Conservation (phyloP, 2,113 vertebrate species). For the Salvator merianae region DNA sequence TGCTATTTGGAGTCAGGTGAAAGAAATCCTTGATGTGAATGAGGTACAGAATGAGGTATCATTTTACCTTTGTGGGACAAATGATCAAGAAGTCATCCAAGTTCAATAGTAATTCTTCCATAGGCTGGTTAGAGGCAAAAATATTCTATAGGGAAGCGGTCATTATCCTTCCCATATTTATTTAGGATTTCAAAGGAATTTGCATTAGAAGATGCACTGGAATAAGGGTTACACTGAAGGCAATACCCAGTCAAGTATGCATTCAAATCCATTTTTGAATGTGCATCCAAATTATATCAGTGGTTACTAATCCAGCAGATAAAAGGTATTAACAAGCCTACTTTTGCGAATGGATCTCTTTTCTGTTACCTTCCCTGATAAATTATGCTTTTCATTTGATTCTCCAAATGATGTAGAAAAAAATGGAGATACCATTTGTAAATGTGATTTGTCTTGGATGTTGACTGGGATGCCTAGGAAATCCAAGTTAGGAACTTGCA, state of each 20-base stretch:
- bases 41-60: not conserved
- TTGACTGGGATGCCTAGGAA: not conserved
- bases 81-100: not conserved
- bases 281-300: not conserved
- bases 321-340: not conserved
- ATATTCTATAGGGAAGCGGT: not conserved
- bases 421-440: not conserved
- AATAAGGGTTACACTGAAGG: not conserved
- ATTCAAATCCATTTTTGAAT: not conserved
- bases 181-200: not conserved
- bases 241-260: not conserved
- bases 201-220: not conserved
- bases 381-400: not conserved
- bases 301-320: not conserved
- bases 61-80: not conserved
- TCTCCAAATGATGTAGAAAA: not conserved
- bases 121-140: not conserved
- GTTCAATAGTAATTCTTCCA: not conserved
- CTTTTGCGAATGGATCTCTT: not conserved
- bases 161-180: not conserved
- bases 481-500: too few relatives aligned
- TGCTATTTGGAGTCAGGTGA: not conserved
- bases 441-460: not conserved
- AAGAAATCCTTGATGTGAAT: not conserved
- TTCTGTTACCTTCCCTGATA: not conserved